These are phyloP conservation scores for Felis catus DNA, from an alignment of 2,113 vertebrate species.

Conservation along the genomic window DNA sequence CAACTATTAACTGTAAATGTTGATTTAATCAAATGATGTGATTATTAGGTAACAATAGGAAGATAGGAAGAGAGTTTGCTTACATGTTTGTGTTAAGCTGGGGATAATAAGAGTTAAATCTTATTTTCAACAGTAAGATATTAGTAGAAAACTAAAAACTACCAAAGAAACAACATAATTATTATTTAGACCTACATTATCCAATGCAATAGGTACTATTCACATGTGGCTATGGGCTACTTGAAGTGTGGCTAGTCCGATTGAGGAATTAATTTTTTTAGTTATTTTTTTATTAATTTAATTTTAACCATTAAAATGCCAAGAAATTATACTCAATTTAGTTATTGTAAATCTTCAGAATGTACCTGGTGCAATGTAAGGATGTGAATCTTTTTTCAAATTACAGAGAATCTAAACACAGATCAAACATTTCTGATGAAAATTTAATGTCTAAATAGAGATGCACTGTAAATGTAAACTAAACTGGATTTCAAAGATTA, in stretches of 20 bases:
- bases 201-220: not conserved
- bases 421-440: conserved; percentile 22
- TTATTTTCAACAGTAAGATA: not conserved
- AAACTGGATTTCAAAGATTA: not conserved
- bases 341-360: conserved; percentile 4
- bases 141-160: conserved; percentile 1
- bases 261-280: not conserved
- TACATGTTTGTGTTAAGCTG: not conserved
- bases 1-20: not conserved
- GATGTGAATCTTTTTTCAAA: not conserved
- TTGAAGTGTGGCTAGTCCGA: not conserved
- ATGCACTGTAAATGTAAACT: conserved; percentile 4
- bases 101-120: not conserved
- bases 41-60: not conserved
- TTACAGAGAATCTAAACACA: not conserved
- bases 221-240: not conserved
- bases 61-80: not conserved
- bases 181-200: not conserved
- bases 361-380: not conserved
- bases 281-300: not conserved
- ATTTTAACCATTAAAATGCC: conserved; percentile 32
- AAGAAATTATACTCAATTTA: not conserved
- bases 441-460: conserved; percentile 28
- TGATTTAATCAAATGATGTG: not conserved
- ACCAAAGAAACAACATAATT: not conserved